Conservation (phyloP, 2,797 vertebrate species). For the Melanogrammus aeglefinus region DNA sequence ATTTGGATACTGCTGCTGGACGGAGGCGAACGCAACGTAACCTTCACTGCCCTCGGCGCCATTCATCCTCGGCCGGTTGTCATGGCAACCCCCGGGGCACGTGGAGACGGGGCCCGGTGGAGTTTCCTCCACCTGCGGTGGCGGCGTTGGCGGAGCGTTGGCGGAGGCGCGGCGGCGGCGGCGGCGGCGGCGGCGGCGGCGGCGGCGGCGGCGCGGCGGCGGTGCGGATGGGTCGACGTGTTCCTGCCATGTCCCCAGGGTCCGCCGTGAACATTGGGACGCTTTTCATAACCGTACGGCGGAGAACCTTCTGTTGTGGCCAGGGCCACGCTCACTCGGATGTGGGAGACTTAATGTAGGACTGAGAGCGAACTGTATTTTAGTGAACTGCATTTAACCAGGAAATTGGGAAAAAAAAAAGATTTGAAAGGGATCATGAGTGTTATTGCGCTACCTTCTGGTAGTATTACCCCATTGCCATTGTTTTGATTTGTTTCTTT, state of each 20-base stretch:
- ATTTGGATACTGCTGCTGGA: slow-evolving; percentile 11
- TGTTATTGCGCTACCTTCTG: slow-evolving; percentile 54
- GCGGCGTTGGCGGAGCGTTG: slow-evolving; percentile 13
- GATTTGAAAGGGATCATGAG: slow-evolving; percentile 64
- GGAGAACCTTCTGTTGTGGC: slow-evolving; percentile 10
- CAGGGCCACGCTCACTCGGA: slow-evolving; percentile 17
- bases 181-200: slow-evolving; percentile 14
- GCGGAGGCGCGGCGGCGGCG: slow-evolving; percentile 19
- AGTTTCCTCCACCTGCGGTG: slow-evolving; percentile 12
- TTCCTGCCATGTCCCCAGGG: background rate
- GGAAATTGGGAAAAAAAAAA: slow-evolving; percentile 35
- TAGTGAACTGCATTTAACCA: slow-evolving; percentile 52
- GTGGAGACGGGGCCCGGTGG: slow-evolving; percentile 11
- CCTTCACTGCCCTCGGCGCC: slow-evolving; percentile 17
- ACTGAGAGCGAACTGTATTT: slow-evolving; percentile 45
- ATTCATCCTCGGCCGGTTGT: slow-evolving; percentile 8
- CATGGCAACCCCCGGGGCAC: slow-evolving; percentile 13
- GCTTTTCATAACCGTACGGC: slow-evolving; percentile 12
- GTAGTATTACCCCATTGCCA: slow-evolving; percentile 57
- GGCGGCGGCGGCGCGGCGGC: background rate
- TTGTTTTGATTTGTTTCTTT: slow-evolving; percentile 62
- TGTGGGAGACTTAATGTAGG: slow-evolving; percentile 28
- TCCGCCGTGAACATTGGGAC: background rate
- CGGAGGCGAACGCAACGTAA: slow-evolving; percentile 31
- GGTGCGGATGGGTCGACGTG: background rate